phyloP scores from a whole-genome alignment of 1,140 invertebrate genomes.

The Drosophila pallidifrons region DNA sequence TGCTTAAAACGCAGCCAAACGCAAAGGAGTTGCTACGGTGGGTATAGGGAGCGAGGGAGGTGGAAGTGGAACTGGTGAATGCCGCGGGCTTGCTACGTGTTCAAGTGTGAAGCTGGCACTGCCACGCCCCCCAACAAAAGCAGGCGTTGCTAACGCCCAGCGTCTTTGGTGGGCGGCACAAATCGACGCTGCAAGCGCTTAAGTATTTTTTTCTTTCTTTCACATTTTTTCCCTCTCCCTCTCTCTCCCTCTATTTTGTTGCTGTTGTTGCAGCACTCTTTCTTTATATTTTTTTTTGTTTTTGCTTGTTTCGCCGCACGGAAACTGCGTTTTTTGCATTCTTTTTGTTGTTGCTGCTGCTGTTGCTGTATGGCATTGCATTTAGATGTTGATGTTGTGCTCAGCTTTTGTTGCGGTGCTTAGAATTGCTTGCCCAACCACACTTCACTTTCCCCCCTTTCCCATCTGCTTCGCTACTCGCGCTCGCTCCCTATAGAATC shows the following conservation, averaged over 20 bases:
- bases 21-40: neutral
- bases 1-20: constrained; percentile 59
- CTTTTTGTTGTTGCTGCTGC: constrained; percentile 23
- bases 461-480: neutral
- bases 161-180: constrained; percentile 57
- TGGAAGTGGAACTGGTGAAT: constrained; percentile 18
- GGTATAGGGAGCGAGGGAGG: too few species aligned
- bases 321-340: constrained; percentile 70
- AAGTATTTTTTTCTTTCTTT: constrained; percentile 59
- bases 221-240: constrained; percentile 26
- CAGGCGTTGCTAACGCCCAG: constrained; percentile 21
- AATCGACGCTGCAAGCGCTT: constrained; percentile 66
- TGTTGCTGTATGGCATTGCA: constrained; percentile 57
- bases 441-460: neutral
- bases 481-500: constrained; percentile 50
- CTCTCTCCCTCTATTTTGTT: neutral
- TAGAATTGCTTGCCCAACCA: constrained; percentile 56
- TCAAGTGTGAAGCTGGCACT: constrained; percentile 73
- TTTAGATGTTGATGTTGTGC: constrained; percentile 70
- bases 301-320: constrained; percentile 52
- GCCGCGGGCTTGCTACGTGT: constrained; percentile 71
- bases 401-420: constrained; percentile 73
- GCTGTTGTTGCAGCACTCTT: constrained; percentile 24
- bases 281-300: constrained; percentile 54
- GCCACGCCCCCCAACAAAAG: constrained; percentile 56